phyloP scores from a whole-genome alignment of 1,140 invertebrate species.

The Vollenhovia emeryi region DNA sequence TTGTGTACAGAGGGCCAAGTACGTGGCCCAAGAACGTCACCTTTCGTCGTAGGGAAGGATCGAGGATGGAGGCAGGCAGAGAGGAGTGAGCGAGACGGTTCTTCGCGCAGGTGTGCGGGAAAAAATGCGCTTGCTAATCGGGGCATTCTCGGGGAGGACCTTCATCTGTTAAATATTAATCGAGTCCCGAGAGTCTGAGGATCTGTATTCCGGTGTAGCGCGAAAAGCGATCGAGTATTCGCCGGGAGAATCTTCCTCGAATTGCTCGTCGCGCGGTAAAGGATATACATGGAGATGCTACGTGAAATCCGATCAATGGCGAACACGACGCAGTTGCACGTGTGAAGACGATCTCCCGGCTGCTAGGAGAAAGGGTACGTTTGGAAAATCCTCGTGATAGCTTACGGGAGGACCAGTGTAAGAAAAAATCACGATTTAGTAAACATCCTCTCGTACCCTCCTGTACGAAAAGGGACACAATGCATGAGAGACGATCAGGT shows the following conservation, averaged over 20 bases:
- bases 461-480: background rate
- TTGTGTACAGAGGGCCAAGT: background rate
- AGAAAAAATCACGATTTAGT: background rate
- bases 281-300: background rate
- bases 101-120: background rate
- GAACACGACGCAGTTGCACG: background rate
- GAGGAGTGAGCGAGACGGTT: background rate
- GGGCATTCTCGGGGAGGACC: background rate
- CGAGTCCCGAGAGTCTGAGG: background rate
- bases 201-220: background rate
- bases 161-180: background rate
- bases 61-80: background rate
- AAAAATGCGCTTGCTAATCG: background rate
- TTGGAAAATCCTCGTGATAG: background rate
- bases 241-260: background rate
- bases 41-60: background rate
- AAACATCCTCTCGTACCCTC: background rate
- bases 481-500: background rate
- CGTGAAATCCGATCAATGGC: background rate
- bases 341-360: background rate
- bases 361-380: background rate
- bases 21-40: background rate
- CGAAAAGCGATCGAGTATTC: constrained; percentile 2
- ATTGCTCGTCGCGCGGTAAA: background rate
- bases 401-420: background rate